These are phyloP conservation scores for Halictus rubicundus DNA, from an alignment of 1,140 invertebrate genomes.

Conservation along the genomic window DNA sequence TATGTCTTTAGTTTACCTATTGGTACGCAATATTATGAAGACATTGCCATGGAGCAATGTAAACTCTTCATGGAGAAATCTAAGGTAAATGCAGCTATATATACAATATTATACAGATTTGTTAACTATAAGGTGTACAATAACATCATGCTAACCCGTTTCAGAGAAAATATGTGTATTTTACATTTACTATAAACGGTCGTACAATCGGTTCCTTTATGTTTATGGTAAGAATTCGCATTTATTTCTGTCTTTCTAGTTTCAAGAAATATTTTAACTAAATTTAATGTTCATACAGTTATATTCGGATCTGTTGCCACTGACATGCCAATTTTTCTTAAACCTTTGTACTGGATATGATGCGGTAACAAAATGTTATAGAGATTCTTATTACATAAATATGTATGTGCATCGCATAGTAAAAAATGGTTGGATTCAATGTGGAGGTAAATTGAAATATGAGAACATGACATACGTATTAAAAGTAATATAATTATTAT, in stretches of 20 bases:
- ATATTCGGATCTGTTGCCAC: slow-evolving; percentile 59
- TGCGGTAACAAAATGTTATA: slow-evolving; percentile 17
- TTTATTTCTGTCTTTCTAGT: background rate
- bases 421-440: slow-evolving; percentile 66
- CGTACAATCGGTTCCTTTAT: slow-evolving; percentile 52
- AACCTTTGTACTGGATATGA: slow-evolving; percentile 52
- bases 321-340: slow-evolving; percentile 60
- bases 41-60: slow-evolving; percentile 32
- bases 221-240: slow-evolving; percentile 50
- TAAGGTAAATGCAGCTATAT: slow-evolving; percentile 21
- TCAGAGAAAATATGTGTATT: slow-evolving; percentile 56
- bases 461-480: background rate
- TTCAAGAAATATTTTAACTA: slow-evolving; percentile 8
- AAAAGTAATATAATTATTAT: background rate
- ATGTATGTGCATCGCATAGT: slow-evolving; percentile 58
- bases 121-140: slow-evolving; percentile 7
- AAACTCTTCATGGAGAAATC: slow-evolving; percentile 49
- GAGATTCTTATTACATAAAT: slow-evolving; percentile 50
- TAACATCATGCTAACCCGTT: background rate
- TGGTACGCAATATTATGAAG: slow-evolving; percentile 47
- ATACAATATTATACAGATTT: background rate
- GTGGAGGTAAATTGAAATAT: slow-evolving; percentile 46
- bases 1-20: slow-evolving; percentile 48
- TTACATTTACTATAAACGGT: slow-evolving; percentile 50
- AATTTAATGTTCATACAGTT: slow-evolving; percentile 45